Evolutionary conservation across 2,888 invertebrate species (phyloP).

Genomic region (Megaustenia siamemsis): DNA sequence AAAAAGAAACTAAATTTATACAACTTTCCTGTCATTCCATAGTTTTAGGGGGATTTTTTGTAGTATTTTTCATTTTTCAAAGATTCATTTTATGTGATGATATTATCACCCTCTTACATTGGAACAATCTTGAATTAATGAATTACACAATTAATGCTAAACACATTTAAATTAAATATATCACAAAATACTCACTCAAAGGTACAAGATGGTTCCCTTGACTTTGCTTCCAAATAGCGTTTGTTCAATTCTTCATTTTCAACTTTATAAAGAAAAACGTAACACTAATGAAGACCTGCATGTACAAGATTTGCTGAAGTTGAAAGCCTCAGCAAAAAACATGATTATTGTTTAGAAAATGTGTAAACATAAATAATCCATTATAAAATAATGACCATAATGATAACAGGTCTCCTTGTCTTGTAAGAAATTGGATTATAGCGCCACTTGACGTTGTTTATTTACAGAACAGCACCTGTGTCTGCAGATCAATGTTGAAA

Average conservation of each 20-base stretch:
- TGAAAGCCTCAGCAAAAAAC: background rate
- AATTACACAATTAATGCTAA: background rate
- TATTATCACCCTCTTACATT: too few relatives aligned
- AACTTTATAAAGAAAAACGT: background rate
- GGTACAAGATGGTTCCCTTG: background rate
- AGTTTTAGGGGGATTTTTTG: too few relatives aligned
- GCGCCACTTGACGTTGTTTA: too few relatives aligned
- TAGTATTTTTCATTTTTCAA: too few relatives aligned
- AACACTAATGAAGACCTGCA: background rate
- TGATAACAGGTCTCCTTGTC: too few relatives aligned
- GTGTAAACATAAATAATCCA: too few relatives aligned
- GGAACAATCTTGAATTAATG: too few relatives aligned
- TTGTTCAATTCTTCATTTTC: constrained; percentile 7
- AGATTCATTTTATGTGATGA: background rate
- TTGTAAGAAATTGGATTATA: too few relatives aligned
- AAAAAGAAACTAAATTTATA: too few relatives aligned
- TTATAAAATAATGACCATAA: background rate
- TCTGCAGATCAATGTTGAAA: too few relatives aligned
- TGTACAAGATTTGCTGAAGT: background rate
- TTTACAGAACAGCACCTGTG: too few relatives aligned
- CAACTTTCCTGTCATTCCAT: too few relatives aligned
- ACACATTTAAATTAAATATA: background rate
- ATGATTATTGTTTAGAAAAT: background rate
- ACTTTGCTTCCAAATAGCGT: background rate
- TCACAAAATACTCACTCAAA: background rate